These are phyloP conservation scores for Eurystomus gularis DNA, from an alignment of 2,113 vertebrate species.

Conservation along the genomic window DNA sequence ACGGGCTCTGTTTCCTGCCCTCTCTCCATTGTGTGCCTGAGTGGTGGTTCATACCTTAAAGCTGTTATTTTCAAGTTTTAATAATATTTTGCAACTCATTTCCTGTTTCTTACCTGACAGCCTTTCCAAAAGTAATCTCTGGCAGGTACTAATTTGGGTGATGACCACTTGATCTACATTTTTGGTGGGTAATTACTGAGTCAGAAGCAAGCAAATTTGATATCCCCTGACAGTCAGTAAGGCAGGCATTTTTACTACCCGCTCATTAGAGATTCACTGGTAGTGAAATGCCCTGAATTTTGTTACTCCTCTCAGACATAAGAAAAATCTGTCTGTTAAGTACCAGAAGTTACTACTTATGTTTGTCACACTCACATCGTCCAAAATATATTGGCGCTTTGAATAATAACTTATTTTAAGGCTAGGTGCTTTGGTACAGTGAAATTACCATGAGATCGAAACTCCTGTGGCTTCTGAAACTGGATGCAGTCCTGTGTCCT, in stretches of 20 bases:
- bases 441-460: neutral
- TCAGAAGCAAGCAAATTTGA: constrained; percentile 78
- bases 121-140: constrained; percentile 72
- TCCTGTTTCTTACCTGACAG: constrained; percentile 76
- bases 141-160: constrained; percentile 84
- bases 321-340: constrained; percentile 66
- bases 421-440: neutral
- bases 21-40: constrained; percentile 31
- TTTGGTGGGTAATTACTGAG: constrained; percentile 81
- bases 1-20: neutral
- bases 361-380: constrained; percentile 24
- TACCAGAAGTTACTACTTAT: constrained; percentile 47
- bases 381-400: neutral
- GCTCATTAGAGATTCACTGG: constrained; percentile 74
- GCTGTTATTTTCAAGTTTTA: constrained; percentile 80
- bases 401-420: neutral
- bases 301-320: constrained; percentile 65
- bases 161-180: constrained; percentile 81
- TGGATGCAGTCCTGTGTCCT: neutral
- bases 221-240: constrained; percentile 77
- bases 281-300: constrained; percentile 73
- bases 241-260: constrained; percentile 74
- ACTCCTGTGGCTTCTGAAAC: neutral
- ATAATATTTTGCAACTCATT: constrained; percentile 75
- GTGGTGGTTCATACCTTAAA: constrained; percentile 63